Base-by-base conservation (phyloP, 1,140 invertebrate species). In the Macrocentrus cingulum region DNA sequence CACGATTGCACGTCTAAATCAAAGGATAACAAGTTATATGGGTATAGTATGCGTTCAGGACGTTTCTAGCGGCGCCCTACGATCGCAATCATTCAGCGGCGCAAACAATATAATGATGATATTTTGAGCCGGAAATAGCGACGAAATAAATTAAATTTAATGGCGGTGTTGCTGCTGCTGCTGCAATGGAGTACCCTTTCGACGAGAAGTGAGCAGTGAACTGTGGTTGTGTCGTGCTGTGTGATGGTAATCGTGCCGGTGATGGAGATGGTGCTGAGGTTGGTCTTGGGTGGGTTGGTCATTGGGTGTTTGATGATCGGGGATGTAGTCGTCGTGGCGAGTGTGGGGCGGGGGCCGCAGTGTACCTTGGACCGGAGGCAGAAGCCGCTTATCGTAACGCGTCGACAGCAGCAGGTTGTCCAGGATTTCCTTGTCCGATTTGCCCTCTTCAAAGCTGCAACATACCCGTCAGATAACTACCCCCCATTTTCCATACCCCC, bases 401-500 rank as follows among this genome's bases (percentile, higher is more conserved):
- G 88, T 88, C 66, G 86, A 85, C 80, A 85, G 84, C 67, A 91
- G 81, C 69, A 92, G 81, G 77, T 91, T 86, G 84, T 92, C 90
- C 81, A 92, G 79, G 76, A 92, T 91, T 81, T 92, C 90, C 81
- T 92, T 92, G 83, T 92, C 90, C 70, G 90, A 92, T 82, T 90
- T 91, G 66, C 90, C 90, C 77, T 91, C 89, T 76, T 89, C 88
- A 80, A 90, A 91, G 79, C 89, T 91, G 83, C 60, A 84, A 84
- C 67, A 80, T 32, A 74, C 62, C 42, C 22, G n/a, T 56, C 54
- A 53, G 20, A 32, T 50, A 20, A 50, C 19, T 19, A 52, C 42
- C 23, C 9, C 18, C 34, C n/a, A 23, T 15, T n/a, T 20, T 11
- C 6, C 19, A 11, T 13, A 15, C 19, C 18, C 9, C 45, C 48